Percentiles rank a stretch among this genome's conserved stretches.
phyloP scores from a whole-genome alignment of 2,888 invertebrate species.

The Anticlea derivata region DNA sequence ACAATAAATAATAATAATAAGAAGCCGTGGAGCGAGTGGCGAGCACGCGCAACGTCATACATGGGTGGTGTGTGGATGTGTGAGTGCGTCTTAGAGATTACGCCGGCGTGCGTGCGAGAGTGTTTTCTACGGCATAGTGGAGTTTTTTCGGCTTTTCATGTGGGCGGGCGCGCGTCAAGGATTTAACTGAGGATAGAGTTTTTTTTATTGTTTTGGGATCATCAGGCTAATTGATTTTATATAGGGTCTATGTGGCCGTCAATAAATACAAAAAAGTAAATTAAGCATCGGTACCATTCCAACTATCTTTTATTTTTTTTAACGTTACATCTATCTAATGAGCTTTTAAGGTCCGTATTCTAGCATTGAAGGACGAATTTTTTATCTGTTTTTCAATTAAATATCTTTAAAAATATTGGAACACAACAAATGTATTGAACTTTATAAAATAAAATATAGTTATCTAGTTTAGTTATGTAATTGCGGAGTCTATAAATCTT shows the following conservation, averaged over 20 bases:
- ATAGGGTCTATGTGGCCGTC: constrained; percentile 31
- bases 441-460: no score
- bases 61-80: constrained; percentile 58
- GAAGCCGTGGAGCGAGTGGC: constrained; percentile 82
- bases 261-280: not conserved
- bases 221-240: constrained; percentile 55
- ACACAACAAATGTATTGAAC: no score
- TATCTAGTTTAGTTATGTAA: not conserved
- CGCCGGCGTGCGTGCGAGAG: constrained; percentile 37
- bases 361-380: no score
- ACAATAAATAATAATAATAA: constrained; percentile 84
- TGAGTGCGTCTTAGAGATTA: constrained; percentile 48
- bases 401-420: no score
- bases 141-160: constrained; percentile 66
- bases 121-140: constrained; percentile 51
- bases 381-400: no score
- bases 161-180: constrained; percentile 78
- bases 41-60: constrained; percentile 77
- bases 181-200: constrained; percentile 68
- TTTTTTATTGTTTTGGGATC: constrained; percentile 73
- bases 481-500: not conserved
- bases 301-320: not conserved
- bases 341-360: no score
- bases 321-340: constrained; percentile 7
- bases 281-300: not conserved